Percentiles rank a stretch among this genome's conserved stretches.
Conservation (phyloP, 2,888 invertebrate genomes). For the Pinctada fucata region DNA sequence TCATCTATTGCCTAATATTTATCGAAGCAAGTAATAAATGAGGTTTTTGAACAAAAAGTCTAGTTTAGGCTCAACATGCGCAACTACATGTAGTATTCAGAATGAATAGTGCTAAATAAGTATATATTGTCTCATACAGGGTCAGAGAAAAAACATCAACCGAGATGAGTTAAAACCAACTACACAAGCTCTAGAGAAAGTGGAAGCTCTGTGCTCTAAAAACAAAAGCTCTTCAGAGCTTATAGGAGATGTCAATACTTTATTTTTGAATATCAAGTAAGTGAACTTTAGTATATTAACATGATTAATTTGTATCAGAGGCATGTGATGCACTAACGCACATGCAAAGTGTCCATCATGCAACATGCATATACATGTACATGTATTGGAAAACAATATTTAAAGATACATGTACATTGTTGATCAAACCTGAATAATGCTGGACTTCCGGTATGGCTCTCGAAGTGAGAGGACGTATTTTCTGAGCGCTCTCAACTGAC, state of each 20-base stretch:
- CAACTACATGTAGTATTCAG: no score
- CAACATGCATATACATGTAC: not conserved
- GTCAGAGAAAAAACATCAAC: constrained; percentile 79
- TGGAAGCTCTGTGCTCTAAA: constrained; percentile 91
- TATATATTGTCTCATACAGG: constrained; percentile 50
- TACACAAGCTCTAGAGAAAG: constrained; percentile 94
- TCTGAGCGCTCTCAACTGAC: no score
- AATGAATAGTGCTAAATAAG: not conserved
- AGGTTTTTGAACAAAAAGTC: no score
- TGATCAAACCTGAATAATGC: not conserved
- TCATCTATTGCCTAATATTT: no score
- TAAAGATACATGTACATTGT: no score
- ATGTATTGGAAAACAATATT: not conserved
- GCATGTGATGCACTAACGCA: no score
- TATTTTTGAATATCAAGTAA: constrained; percentile 81
- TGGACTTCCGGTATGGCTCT: no score
- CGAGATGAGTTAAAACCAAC: constrained; percentile 96
- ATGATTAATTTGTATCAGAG: no score
- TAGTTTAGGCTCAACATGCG: no score
- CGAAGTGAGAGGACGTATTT: no score
- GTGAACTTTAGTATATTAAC: constrained; percentile 20
- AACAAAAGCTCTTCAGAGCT: constrained; percentile 95
- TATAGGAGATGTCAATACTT: constrained; percentile 91
- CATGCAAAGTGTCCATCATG: no score
- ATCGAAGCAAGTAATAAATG: no score